Base-by-base conservation (phyloP, 2,888 invertebrate genomes). In the Heliconius aoede region DNA sequence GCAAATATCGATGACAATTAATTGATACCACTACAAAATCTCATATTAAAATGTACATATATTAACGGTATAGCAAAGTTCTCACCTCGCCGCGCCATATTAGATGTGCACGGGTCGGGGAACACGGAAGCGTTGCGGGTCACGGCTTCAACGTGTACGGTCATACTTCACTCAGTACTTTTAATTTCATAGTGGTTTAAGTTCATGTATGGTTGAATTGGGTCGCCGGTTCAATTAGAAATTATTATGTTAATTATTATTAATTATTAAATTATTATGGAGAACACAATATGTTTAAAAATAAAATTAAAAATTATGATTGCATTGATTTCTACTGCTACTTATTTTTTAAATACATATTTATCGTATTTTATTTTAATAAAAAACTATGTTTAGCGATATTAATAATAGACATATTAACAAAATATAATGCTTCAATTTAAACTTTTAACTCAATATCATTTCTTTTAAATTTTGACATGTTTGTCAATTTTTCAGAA, bases 51-150 rank as follows among this genome's bases (percentile, higher is more conserved):
- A 72, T 72, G 71, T 60, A 21, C 72, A 72, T 72, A 75, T 21
- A 26, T 61, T 76, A 76, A 72, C 76, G 76, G 76, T 71, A 72
- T 76, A 76, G 51, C 65, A 64, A 72, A 65, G 64, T 72, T 76
- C 72, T 72, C 76, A 76, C 76, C 69, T 74, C n/a, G 58, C 58
- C 55, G 40, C 58, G 69, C 79, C 79, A 75, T 80, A 76, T 79
- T 74, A 65, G 77, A 79, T 87, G 87, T 84, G 87, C 87, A 87
- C 84, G 74, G 81, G 82, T 82, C 80, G 79, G 83, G 83, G 79
- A 80, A 87, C 84, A 81, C 85, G 88, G 89, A 89, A 87, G 81
- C 81, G 68, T 80, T 77, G 79, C 76, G 80, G 82, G 80, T 78
- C 80, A 79, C 65, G 73, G 80, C 76, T 68, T 72, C 68, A 75